Percentiles rank a stretch among this genome's conserved stretches.
Conservation (phyloP, 2,797 vertebrate genomes). For the Novumbra hubbsi region DNA sequence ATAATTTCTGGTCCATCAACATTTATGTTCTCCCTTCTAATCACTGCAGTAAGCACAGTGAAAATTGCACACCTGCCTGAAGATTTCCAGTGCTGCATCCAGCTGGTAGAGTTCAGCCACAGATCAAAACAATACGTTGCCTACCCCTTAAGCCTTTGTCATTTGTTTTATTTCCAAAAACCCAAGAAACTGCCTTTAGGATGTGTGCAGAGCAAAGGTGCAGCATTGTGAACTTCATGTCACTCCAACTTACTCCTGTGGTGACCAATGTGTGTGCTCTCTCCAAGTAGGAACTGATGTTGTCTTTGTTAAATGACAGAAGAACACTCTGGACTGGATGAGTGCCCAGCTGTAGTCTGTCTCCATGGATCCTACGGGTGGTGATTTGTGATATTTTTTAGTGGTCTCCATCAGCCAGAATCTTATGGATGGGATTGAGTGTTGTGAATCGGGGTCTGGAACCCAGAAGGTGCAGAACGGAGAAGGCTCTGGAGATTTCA, state of each 20-base stretch:
- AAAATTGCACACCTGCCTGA: too few relatives aligned
- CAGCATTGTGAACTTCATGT: neutral
- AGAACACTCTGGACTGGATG: conserved; percentile 25
- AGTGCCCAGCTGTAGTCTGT: conserved; percentile 34
- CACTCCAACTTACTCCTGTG: too few relatives aligned
- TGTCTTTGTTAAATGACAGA: conserved; percentile 26
- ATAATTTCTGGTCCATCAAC: too few relatives aligned
- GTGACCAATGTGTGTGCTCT: neutral
- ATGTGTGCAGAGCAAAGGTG: neutral
- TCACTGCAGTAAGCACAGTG: neutral
- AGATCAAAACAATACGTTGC: neutral
- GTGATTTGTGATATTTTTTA: conserved; percentile 18
- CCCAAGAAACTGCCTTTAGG: too few relatives aligned
- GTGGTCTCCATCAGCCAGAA: conserved; percentile 30
- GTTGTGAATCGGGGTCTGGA: too few relatives aligned
- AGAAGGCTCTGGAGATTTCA: too few relatives aligned
- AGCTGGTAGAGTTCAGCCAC: neutral
- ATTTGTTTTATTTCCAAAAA: neutral
- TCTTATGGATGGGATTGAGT: conserved; percentile 6
- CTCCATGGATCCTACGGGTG: neutral
- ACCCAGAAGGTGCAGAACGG: too few relatives aligned
- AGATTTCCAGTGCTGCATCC: neutral
- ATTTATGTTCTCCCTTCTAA: neutral
- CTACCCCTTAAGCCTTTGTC: conserved; percentile 6
- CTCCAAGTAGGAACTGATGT: conserved; percentile 5